These are phyloP conservation scores for Drosophila santomea DNA, from an alignment of 1,140 invertebrate genomes.

Conservation along the genomic window DNA sequence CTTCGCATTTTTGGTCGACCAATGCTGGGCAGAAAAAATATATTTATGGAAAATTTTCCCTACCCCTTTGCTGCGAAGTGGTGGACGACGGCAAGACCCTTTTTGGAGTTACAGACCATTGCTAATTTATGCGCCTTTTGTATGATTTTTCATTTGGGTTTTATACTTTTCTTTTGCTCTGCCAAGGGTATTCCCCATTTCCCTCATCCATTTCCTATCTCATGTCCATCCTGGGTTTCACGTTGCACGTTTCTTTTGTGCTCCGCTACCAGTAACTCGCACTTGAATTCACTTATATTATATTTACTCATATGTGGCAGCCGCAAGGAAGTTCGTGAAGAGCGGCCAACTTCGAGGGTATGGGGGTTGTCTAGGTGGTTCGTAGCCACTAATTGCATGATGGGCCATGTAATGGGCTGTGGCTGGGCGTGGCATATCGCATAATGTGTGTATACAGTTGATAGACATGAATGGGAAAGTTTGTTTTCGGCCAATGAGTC, in stretches of 20 bases:
- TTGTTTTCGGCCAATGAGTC: conserved; percentile 45
- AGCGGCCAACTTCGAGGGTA: background rate
- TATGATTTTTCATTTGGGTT: conserved; percentile 70
- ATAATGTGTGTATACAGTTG: conserved; percentile 57
- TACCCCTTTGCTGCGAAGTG: conserved; percentile 17
- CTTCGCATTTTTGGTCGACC: background rate
- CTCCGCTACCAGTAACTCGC: conserved; percentile 17
- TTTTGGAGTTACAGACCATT: conserved; percentile 80
- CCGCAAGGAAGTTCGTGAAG: conserved; percentile 30
- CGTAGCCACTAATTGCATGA: conserved; percentile 51
- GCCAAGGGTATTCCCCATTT: conserved; percentile 7
- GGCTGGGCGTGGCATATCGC: conserved; percentile 58
- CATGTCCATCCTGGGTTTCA: conserved; percentile 27
- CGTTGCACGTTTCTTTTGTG: conserved; percentile 25
- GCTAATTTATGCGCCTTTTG: conserved; percentile 81
- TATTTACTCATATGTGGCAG: conserved; percentile 32
- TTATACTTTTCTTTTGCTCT: conserved; percentile 34
- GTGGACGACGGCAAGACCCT: conserved; percentile 65
- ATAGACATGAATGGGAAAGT: conserved; percentile 47
- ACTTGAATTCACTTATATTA: conserved; percentile 30
- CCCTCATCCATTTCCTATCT: background rate
- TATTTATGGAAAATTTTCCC: conserved; percentile 47
- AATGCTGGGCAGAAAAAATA: conserved; percentile 9
- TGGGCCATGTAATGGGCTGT: conserved; percentile 41
- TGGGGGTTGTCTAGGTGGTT: conserved; percentile 4